phyloP scores from a whole-genome alignment of 2,113 vertebrate species.

The Silurus glanis region DNA sequence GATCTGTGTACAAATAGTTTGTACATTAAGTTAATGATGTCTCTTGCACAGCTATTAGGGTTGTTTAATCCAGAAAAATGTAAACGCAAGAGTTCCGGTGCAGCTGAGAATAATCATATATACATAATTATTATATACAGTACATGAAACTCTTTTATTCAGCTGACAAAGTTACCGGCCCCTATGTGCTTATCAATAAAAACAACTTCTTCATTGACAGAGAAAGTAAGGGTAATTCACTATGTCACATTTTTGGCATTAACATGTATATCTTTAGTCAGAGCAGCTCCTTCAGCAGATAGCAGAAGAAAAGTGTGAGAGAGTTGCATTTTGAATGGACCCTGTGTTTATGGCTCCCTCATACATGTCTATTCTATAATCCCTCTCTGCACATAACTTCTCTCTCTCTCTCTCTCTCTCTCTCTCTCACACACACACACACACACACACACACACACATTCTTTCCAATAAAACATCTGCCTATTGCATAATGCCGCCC shows the following conservation, averaged over 20 bases:
- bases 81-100: background rate
- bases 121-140: background rate
- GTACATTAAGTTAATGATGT: background rate
- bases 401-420: background rate
- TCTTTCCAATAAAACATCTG: slow-evolving; percentile 70
- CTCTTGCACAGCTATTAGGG: background rate
- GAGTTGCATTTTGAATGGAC: background rate
- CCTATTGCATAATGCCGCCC: slow-evolving; percentile 67
- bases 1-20: background rate
- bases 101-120: background rate
- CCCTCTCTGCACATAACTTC: slow-evolving; percentile 13
- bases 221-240: slow-evolving; percentile 6
- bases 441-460: background rate
- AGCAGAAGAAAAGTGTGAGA: background rate
- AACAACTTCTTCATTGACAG: slow-evolving; percentile 13
- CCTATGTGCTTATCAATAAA: background rate
- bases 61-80: background rate
- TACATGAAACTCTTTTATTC: background rate
- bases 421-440: slow-evolving; percentile 4
- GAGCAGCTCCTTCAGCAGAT: background rate
- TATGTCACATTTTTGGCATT: slow-evolving; percentile 6
- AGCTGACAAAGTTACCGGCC: slow-evolving; percentile 9
- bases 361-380: background rate
- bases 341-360: slow-evolving; percentile 4
- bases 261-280: background rate